Percentiles rank a stretch among this genome's conserved stretches.
Evolutionary conservation across 2,888 invertebrate species (phyloP).

Genomic region (Cecidostiba fungosa): DNA sequence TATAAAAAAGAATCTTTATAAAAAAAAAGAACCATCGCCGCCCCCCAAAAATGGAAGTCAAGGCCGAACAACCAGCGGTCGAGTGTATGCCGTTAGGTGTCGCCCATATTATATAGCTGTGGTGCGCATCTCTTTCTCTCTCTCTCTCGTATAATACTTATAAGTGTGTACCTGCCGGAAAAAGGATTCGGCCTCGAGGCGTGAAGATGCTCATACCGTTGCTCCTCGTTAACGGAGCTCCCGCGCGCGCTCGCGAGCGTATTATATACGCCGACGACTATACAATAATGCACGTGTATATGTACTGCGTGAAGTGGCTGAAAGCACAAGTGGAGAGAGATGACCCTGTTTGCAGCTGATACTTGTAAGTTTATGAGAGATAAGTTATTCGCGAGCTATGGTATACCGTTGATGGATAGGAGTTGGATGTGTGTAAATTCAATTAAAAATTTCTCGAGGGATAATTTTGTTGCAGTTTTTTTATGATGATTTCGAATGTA

Average conservation of each 20-base stretch:
- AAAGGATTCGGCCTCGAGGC: slow-evolving; percentile 20
- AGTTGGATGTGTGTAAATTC: no score
- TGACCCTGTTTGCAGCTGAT: background rate
- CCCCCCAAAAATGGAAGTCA: slow-evolving; percentile 45
- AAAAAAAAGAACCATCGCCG: background rate
- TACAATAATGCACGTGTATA: background rate
- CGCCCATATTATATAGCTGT: background rate
- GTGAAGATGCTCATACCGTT: slow-evolving; percentile 35
- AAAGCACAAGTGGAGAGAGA: slow-evolving; percentile 1
- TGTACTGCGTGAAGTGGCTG: background rate
- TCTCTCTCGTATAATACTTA: background rate
- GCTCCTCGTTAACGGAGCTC: slow-evolving; percentile 36
- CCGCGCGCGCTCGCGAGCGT: background rate
- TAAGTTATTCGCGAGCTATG: background rate
- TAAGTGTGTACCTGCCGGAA: background rate
- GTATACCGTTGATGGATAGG: background rate
- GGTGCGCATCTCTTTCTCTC: background rate
- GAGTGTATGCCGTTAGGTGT: slow-evolving; percentile 44
- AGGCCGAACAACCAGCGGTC: slow-evolving; percentile 20
- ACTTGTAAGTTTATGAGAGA: background rate
- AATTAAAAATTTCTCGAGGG: no score
- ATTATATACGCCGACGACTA: background rate
- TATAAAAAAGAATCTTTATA: background rate
- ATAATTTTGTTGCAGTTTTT: no score
- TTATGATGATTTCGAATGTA: no score